Evolutionary conservation across 1,140 invertebrate species (phyloP), one percentile per base, ranked within the genome.

Genomic region (Agraylea sexmaculata): DNA sequence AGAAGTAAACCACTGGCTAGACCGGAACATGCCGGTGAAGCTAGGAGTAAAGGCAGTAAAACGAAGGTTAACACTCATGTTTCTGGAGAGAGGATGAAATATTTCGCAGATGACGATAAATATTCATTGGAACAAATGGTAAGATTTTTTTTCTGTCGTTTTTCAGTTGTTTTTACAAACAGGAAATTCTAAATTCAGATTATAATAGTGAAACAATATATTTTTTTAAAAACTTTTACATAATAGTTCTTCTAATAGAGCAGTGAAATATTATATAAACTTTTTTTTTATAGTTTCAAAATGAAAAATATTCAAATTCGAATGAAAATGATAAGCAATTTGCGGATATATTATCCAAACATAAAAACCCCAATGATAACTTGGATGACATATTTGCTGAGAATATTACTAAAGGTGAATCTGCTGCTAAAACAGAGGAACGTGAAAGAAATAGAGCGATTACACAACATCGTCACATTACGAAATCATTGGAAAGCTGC

Each of bases 71-170:
- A 78, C 42, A 93, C 87, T 7, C 83, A 93, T 55, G 59, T 70
- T 32, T 60, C 66, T 40, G 80, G 82, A 2, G 67, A 88, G 54
- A 71, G 88, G 50, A 66, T 78, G 11, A 73, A 79, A 40, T 92
- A 93, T 64, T 94, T 90, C 69, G 74, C 80, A 25, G 87, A 94
- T 67, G 89, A 94, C 70, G 87, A 93, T 55, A 81, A 81, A 59
- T 82, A 86, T 64, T 78, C 83, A 28, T 72, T 95, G 10, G 74
- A 84, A 58, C 70, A 87, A 57, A 83, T 95, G 82, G 84, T 87
- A 69, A 67, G 59, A 25, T 37, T 13, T 30, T 2, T 41, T 25
- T 45, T 11, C 21, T 23, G 33, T 40, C 17, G 40, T 42, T 27
- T 37, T 7, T 21, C 13, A 45, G 21, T 23, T 41, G 17, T 37